These are phyloP conservation scores for Tipula helvola DNA, from an alignment of 2,888 invertebrate genomes.

Conservation along the genomic window DNA sequence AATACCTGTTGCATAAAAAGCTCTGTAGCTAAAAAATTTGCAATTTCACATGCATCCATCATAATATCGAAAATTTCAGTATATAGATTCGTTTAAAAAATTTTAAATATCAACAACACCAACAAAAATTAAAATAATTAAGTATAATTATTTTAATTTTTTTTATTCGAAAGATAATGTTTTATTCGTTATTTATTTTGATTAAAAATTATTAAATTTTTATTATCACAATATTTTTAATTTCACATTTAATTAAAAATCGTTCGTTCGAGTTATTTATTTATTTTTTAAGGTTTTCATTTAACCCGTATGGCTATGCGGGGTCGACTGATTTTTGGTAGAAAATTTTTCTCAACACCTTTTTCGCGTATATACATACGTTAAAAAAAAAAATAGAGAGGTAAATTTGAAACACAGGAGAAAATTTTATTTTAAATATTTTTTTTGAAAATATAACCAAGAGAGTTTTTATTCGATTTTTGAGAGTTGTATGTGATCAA, in stretches of 20 bases:
- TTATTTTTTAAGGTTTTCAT: not conserved
- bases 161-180: not conserved
- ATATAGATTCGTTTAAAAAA: not conserved
- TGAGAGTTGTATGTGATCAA: not conserved
- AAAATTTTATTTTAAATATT: not conserved
- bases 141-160: not conserved
- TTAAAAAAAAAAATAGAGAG: not conserved
- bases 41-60: slow-evolving; percentile 75
- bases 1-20: slow-evolving; percentile 71
- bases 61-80: slow-evolving; percentile 11
- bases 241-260: slow-evolving; percentile 9
- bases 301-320: slow-evolving; percentile 8
- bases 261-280: slow-evolving; percentile 5
- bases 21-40: slow-evolving; percentile 73
- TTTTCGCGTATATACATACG: not conserved
- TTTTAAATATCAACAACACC: not conserved
- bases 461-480: not conserved
- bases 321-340: slow-evolving; percentile 4
- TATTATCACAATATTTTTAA: slow-evolving; percentile 5
- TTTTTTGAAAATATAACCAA: not conserved
- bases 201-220: not conserved
- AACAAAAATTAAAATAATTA: not conserved
- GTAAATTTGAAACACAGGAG: not conserved
- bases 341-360: not conserved
- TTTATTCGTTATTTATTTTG: not conserved